Evolutionary conservation across 2,797 vertebrate species (phyloP), one percentile per base, ranked within the genome.

Genomic region (Alosa sapidissima): DNA sequence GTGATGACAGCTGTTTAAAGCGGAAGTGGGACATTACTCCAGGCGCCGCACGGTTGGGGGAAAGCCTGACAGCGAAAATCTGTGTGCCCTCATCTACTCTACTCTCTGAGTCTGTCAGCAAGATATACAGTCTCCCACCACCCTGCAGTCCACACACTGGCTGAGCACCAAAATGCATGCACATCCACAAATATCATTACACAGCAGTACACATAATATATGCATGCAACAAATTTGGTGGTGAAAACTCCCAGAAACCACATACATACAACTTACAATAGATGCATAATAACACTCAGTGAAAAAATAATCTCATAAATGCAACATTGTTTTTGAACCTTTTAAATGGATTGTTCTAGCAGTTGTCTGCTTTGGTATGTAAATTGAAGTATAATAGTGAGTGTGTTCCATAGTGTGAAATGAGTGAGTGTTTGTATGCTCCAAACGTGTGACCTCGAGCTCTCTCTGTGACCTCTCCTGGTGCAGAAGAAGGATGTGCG

Each of bases 401-500:
- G 28, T 72, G 28, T 41, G 13, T 36, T 21, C 55, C 21, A 21
- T 0, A 36, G 28, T 36, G 5, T 16, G 65, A 14, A 41, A 1
- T 16, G 9, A 24, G 58, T 62, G 58, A 8, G n/a, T 24, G 33
- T 72, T 2, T 36, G 62, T 72, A 41, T 36, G 28, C 11, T 72
- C 62, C 28, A 68, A 10, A n/a, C 28, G 5, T 33, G 33, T 72
- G 36, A 45, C 19, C 1, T 47, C 41, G 2, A 21, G 16, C 72
- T 21, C 33, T 75, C 36, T n/a, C n/a, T n/a, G n/a, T 78, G 62
- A 47, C 33, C 54, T 51, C 49, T 86, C 21, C 55, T n/a, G 45
- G 36, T 36, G 89, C 93, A 99, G 98, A 98, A 98, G 93, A 98
- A 98, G 92, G 96, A 97, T 0, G 97, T 98, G 88, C 96, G 96